These are phyloP conservation scores for Megaptera novaeangliae DNA, from an alignment of 2,113 vertebrate species.

Conservation along the genomic window DNA sequence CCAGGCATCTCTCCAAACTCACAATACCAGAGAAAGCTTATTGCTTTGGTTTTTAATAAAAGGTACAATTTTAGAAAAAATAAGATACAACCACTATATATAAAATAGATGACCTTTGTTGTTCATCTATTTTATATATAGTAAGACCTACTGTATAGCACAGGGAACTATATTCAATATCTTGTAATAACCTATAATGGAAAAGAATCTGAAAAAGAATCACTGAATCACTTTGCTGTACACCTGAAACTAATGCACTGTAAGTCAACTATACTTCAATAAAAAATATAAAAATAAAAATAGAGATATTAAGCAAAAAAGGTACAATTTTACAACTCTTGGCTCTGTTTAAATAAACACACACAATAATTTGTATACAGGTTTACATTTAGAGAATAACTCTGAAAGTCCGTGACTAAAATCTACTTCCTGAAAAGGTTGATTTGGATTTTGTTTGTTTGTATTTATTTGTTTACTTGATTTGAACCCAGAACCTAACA, in stretches of 20 bases:
- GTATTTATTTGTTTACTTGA: neutral
- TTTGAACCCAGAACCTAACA: neutral
- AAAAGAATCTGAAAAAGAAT: neutral
- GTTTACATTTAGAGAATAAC: neutral
- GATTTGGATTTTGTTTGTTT: neutral
- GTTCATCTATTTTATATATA: neutral
- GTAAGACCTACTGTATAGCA: neutral
- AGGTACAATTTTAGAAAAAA: neutral
- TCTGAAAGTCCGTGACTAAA: neutral
- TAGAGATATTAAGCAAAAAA: neutral
- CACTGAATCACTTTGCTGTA: neutral
- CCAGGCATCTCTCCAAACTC: neutral
- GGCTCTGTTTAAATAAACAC: neutral
- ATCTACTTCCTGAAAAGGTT: neutral
- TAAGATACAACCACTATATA: neutral
- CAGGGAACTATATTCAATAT: neutral
- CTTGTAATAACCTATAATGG: neutral
- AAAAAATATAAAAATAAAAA: neutral
- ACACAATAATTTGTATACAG: neutral
- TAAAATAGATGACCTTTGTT: neutral
- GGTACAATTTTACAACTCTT: neutral
- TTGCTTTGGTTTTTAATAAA: slow-evolving; percentile 11
- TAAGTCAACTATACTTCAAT: neutral
- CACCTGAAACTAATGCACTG: neutral
- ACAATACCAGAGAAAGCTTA: neutral